These are phyloP conservation scores for Phorcus lineatus DNA, from an alignment of 2,888 invertebrate species.

Conservation along the genomic window DNA sequence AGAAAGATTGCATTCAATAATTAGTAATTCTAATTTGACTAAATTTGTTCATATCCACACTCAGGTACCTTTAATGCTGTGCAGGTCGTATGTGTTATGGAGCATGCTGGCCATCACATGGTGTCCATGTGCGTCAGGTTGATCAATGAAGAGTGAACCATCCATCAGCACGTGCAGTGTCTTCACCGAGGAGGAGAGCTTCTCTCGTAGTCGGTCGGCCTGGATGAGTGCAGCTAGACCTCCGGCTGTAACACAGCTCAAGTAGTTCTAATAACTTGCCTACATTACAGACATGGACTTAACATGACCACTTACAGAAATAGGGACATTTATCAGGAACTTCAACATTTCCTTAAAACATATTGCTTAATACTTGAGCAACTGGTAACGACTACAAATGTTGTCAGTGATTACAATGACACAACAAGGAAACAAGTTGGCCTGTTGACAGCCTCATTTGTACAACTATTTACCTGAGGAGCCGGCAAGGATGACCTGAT, in stretches of 20 bases:
- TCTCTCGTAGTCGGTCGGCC: conserved; percentile 47
- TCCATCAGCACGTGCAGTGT: conserved; percentile 51
- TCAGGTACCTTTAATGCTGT: conserved; percentile 45
- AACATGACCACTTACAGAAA: too few species aligned
- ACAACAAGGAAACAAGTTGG: too few species aligned
- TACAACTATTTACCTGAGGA: conserved; percentile 46
- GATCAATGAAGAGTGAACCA: conserved; percentile 49
- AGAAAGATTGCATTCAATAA: too few species aligned
- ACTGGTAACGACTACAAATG: too few species aligned
- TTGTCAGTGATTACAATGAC: too few species aligned
- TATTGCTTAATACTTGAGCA: too few species aligned
- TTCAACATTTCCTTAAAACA: too few species aligned
- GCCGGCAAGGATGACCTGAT: conserved; percentile 52
- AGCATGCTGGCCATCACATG: conserved; percentile 42
- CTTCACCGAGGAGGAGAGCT: conserved; percentile 44
- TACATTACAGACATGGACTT: too few species aligned
- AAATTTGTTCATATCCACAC: neutral
- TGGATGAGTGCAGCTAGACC: conserved; percentile 52
- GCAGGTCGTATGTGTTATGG: conserved; percentile 42
- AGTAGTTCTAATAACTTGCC: too few species aligned
- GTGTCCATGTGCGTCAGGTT: conserved; percentile 35
- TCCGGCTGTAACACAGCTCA: conserved; percentile 43
- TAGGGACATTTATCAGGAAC: too few species aligned
- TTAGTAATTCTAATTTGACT: too few species aligned
- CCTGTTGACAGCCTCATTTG: too few species aligned